These are phyloP conservation scores for Drosophila gunungcola DNA, from an alignment of 1,140 invertebrate species.

Conservation along the genomic window DNA sequence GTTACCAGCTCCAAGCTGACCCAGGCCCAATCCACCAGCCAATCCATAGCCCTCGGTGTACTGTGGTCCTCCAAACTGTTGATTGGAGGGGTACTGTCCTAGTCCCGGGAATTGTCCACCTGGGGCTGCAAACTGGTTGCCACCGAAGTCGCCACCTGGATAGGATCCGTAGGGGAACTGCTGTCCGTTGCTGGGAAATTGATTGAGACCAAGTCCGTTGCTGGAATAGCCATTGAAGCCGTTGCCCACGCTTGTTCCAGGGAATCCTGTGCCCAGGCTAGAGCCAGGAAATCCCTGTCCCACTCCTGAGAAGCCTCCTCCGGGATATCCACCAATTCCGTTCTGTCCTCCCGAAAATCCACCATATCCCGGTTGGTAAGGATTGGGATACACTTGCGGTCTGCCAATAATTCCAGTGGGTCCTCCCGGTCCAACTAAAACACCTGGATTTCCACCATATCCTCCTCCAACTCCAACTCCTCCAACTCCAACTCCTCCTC, in stretches of 20 bases:
- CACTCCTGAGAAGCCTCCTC: constrained; percentile 37
- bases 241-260: constrained; percentile 20
- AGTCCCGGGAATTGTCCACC: constrained; percentile 57
- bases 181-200: constrained; percentile 60
- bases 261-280: constrained; percentile 21
- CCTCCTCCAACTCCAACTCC: constrained; percentile 41
- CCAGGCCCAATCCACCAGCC: constrained; percentile 36
- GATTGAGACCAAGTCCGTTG: constrained; percentile 50
- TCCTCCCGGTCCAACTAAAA: constrained; percentile 87
- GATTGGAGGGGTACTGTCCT: constrained; percentile 49
- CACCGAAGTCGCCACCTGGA: constrained; percentile 52
- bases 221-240: constrained; percentile 26
- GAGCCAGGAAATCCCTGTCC: constrained; percentile 24
- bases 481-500: constrained; percentile 17
- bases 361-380: constrained; percentile 55
- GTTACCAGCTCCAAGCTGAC: constrained; percentile 51
- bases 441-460: constrained; percentile 75
- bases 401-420: constrained; percentile 86
- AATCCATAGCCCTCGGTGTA: constrained; percentile 78
- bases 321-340: constrained; percentile 59
- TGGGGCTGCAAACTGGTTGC: constrained; percentile 44
- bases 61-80: constrained; percentile 61
- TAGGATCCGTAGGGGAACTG: constrained; percentile 62
- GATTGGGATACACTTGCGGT: constrained; percentile 46
- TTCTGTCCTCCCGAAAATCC: constrained; percentile 52